A percentile compares a stretch with the other conserved stretches of the same genome.
These are phyloP conservation scores for Hyperoplus immaculatus DNA, from an alignment of 2,797 vertebrate species.

Conservation along the genomic window DNA sequence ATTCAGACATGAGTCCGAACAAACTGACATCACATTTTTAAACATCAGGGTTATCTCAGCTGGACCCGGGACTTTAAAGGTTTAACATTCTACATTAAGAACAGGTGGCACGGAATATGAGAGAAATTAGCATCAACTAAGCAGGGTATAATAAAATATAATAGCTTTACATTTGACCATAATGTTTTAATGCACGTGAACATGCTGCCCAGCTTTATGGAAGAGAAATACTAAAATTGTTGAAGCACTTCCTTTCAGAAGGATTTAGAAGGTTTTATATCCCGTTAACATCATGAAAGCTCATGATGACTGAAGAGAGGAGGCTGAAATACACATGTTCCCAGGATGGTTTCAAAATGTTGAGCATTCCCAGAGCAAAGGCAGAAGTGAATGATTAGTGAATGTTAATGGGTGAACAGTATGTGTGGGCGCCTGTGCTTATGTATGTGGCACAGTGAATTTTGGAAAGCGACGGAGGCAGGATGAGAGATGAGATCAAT, in stretches of 20 bases:
- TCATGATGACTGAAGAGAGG: conserved; percentile 22
- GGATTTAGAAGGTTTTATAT: conserved; percentile 11
- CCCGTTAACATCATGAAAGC: not conserved
- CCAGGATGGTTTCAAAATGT: conserved; percentile 27
- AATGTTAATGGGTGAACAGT: conserved; percentile 9
- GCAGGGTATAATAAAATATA: not conserved
- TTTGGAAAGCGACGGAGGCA: conserved; percentile 33
- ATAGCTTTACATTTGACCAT: not conserved
- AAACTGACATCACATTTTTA: conserved; percentile 2
- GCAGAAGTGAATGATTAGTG: conserved; percentile 27
- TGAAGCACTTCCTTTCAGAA: not conserved
- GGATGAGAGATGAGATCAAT: conserved; percentile 65
- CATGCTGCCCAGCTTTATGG: not conserved
- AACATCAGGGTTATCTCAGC: not conserved
- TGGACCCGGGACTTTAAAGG: not conserved
- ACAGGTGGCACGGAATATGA: not conserved
- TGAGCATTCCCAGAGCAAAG: conserved; percentile 36
- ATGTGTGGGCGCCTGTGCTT: conserved; percentile 10
- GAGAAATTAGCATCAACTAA: not conserved
- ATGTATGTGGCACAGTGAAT: conserved; percentile 30
- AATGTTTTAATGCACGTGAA: not conserved
- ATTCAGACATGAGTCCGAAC: not conserved
- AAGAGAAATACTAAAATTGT: not conserved
- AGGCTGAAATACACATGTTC: conserved; percentile 23
- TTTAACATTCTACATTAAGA: not conserved